A percentile compares a stretch with the other conserved stretches of the same genome.
These are phyloP conservation scores for Meles meles DNA, from an alignment of 2,113 vertebrate genomes.

Conservation along the genomic window DNA sequence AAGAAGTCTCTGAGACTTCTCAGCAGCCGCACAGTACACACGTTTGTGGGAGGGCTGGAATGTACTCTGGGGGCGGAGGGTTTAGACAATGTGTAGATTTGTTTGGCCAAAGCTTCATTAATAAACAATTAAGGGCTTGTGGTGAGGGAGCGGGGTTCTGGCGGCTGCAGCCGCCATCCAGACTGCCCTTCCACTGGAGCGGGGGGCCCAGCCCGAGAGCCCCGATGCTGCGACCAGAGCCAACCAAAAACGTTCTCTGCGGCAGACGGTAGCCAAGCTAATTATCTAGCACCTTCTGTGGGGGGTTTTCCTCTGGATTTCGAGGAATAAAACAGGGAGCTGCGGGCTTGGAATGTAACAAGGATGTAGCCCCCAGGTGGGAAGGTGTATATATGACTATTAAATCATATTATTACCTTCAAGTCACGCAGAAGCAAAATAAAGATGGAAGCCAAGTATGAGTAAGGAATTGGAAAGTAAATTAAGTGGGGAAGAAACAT, in stretches of 20 bases:
- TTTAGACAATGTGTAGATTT: slow-evolving; percentile 11
- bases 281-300: slow-evolving; percentile 51
- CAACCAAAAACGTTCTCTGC: slow-evolving; percentile 49
- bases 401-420: slow-evolving; percentile 61
- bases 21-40: slow-evolving; percentile 4
- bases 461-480: slow-evolving; percentile 61
- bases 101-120: slow-evolving; percentile 55
- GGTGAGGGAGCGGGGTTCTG: neutral
- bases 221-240: neutral
- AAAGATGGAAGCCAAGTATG: slow-evolving; percentile 55
- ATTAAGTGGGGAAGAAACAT: slow-evolving; percentile 44
- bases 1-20: slow-evolving; percentile 22
- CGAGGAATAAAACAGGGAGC: slow-evolving; percentile 38
- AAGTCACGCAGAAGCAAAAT: slow-evolving; percentile 42
- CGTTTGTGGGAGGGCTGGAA: slow-evolving; percentile 31
- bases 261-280: slow-evolving; percentile 43
- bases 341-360: slow-evolving; percentile 29
- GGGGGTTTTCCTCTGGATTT: slow-evolving; percentile 38
- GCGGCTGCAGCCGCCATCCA: neutral
- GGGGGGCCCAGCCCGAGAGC: slow-evolving; percentile 13
- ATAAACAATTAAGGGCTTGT: slow-evolving; percentile 50
- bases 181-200: neutral
- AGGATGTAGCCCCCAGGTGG: slow-evolving; percentile 34
- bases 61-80: neutral
- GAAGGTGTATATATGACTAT: slow-evolving; percentile 56